Evolutionary conservation across 2,797 vertebrate genomes (phyloP), one percentile per base, ranked within the genome.

Genomic region (Characodon lateralis): DNA sequence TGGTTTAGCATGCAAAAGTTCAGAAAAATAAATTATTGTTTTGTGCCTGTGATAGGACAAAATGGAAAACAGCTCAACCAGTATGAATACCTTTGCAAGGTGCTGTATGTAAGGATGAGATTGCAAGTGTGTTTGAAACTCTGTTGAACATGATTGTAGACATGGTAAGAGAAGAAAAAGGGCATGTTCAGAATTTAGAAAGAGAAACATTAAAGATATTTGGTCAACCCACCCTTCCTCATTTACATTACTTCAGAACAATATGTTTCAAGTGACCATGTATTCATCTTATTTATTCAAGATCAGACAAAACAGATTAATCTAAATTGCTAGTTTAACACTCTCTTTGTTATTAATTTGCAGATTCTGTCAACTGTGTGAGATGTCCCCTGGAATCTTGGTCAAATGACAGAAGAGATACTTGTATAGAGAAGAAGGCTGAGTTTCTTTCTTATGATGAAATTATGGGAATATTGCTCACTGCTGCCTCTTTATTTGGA

Each of bases 391-490:
- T 82, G 46, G 91, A 93, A 20, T 89, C 82, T 78, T 92, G 91
- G 91, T 84, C 92, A 50, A 93, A 91, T 77, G 71, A 82, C n/a
- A 82, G 65, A 31, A 87, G 85, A 76, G 83, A 92, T 50, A 0
- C 55, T 24, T 93, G 93, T 48, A 55, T 89, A 0, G 74, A 55
- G 53, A 93, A 92, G 63, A 79, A 89, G 39, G 75, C 85, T 24
- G 92, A 72, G 43, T 73, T 73, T 73, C 56, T 73, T 5, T 61
- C 56, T 28, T 73, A 61, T 6, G 2, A 48, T 18, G 72, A 73
- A 22, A 59, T 61, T 20, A 95, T 96, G 95, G 95, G 95, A 26
- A 90, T 94, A 77, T 81, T 96, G 22, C 74, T 96, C 82, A 90
- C 94, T 68, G 81, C 83, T 9, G 94, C 95, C 55, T 96, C 95